phyloP scores from a whole-genome alignment of 2,888 invertebrate species.

The Ptychoptera albimana region DNA sequence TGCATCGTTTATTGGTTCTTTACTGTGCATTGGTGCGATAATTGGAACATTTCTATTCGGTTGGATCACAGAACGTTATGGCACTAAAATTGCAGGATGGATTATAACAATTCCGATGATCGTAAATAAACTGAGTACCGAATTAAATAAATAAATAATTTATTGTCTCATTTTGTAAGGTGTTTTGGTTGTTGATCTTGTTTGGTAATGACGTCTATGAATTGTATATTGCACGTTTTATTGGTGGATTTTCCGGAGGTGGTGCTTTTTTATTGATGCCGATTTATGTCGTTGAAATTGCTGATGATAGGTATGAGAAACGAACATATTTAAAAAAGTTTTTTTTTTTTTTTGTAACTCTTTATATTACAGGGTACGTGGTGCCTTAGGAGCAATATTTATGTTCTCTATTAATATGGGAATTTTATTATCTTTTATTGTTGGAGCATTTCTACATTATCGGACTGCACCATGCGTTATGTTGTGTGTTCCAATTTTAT shows the following conservation, averaged over 20 bases:
- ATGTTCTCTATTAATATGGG: slow-evolving; percentile 4
- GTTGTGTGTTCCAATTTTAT: slow-evolving; percentile 5
- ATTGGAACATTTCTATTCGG: slow-evolving; percentile 22
- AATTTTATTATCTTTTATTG: slow-evolving; percentile 2
- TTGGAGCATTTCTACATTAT: slow-evolving; percentile 5
- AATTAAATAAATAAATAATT: neutral
- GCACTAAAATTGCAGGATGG: slow-evolving; percentile 18
- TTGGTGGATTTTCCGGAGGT: slow-evolving; percentile 8
- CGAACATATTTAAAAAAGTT: neutral
- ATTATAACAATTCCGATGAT: slow-evolving; percentile 19
- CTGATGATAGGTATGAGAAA: neutral
- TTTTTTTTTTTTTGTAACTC: neutral
- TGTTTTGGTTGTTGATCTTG: slow-evolving; percentile 8
- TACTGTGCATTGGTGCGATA: slow-evolving; percentile 22
- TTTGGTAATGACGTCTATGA: slow-evolving; percentile 4
- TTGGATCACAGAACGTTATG: slow-evolving; percentile 23
- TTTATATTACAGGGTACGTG: slow-evolving; percentile 4
- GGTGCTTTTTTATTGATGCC: slow-evolving; percentile 5
- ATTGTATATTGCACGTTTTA: slow-evolving; percentile 5
- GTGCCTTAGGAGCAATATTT: slow-evolving; percentile 4
- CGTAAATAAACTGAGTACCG: slow-evolving; percentile 16
- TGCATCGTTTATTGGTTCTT: slow-evolving; percentile 24
- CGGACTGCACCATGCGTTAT: slow-evolving; percentile 2
- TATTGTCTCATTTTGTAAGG: neutral
- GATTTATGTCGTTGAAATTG: slow-evolving; percentile 5